A percentile compares a stretch with the other conserved stretches of the same genome.
Conservation (phyloP, 2,888 invertebrate genomes). For the Folsomia manolachei region DNA sequence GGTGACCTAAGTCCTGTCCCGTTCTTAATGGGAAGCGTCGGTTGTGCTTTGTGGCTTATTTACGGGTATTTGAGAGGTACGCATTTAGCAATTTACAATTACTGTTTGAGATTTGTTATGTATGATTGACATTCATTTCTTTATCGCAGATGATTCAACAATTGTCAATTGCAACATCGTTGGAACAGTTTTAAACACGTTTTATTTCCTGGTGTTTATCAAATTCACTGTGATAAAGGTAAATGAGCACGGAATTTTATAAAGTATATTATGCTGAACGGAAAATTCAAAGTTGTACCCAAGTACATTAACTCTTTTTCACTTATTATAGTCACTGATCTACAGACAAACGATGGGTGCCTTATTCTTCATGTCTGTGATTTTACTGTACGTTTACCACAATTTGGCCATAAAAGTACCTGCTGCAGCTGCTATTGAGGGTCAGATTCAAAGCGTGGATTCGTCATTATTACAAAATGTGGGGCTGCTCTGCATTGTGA, state of each 20-base stretch:
- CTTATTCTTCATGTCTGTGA: neutral
- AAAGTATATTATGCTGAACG: no score
- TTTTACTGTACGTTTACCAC: neutral
- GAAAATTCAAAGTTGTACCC: no score
- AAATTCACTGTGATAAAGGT: constrained; percentile 37
- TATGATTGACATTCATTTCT: constrained; percentile 2
- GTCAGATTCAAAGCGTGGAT: no score
- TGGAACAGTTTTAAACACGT: constrained; percentile 42
- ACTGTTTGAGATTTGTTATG: neutral
- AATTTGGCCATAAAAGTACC: no score
- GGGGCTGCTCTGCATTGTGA: constrained; percentile 53
- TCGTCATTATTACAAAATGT: neutral
- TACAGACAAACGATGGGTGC: constrained; percentile 32
- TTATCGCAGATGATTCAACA: constrained; percentile 33
- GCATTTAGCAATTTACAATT: neutral
- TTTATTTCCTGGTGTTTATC: constrained; percentile 44
- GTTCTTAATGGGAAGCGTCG: constrained; percentile 60
- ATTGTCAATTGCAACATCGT: constrained; percentile 42
- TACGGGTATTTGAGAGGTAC: constrained; percentile 43
- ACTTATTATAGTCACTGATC: constrained; percentile 36
- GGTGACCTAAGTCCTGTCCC: constrained; percentile 46
- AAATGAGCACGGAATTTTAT: no score
- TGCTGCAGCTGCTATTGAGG: no score
- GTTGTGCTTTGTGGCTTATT: constrained; percentile 42
- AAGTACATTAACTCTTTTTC: no score